These are phyloP conservation scores for Malachius bipustulatus DNA, from an alignment of 2,888 invertebrate species.

Conservation along the genomic window DNA sequence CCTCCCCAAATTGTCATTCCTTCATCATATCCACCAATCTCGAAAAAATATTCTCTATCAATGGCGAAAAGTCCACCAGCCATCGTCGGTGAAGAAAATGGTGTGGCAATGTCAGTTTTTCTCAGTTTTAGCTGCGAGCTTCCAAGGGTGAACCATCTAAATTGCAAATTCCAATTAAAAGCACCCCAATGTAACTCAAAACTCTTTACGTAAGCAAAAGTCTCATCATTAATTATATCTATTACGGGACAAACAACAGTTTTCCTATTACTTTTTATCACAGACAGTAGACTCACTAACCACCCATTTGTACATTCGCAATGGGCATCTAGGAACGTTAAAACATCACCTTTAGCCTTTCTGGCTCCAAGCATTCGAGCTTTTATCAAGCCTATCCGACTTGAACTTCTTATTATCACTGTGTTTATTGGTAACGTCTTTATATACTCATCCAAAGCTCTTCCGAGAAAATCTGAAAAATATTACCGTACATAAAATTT, in stretches of 20 bases:
- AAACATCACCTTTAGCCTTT: slow-evolving; percentile 57
- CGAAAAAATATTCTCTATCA: slow-evolving; percentile 72
- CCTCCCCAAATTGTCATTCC: slow-evolving; percentile 91
- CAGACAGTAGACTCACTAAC: slow-evolving; percentile 45
- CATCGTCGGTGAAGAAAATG: slow-evolving; percentile 79
- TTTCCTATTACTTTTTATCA: slow-evolving; percentile 46
- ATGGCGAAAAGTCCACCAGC: slow-evolving; percentile 92
- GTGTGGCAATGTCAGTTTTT: slow-evolving; percentile 51
- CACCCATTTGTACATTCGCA: slow-evolving; percentile 78
- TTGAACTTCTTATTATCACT: slow-evolving; percentile 49
- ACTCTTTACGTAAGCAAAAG: slow-evolving; percentile 87
- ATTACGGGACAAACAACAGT: slow-evolving; percentile 74
- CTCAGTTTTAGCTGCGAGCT: slow-evolving; percentile 50
- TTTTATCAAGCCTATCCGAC: slow-evolving; percentile 67
- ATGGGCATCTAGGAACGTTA: slow-evolving; percentile 89
- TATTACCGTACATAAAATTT: slow-evolving; percentile 9
- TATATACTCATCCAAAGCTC: slow-evolving; percentile 57
- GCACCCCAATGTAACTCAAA: slow-evolving; percentile 97
- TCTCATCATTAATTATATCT: slow-evolving; percentile 91
- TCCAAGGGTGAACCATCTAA: slow-evolving; percentile 66
- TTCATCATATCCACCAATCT: slow-evolving; percentile 61
- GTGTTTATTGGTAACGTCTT: slow-evolving; percentile 49
- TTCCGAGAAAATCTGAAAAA: slow-evolving; percentile 46
- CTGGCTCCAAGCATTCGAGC: slow-evolving; percentile 71
- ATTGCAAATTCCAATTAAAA: slow-evolving; percentile 96